phyloP scores from a whole-genome alignment of 2,888 invertebrate species.

The Sicus ferrugineus region DNA sequence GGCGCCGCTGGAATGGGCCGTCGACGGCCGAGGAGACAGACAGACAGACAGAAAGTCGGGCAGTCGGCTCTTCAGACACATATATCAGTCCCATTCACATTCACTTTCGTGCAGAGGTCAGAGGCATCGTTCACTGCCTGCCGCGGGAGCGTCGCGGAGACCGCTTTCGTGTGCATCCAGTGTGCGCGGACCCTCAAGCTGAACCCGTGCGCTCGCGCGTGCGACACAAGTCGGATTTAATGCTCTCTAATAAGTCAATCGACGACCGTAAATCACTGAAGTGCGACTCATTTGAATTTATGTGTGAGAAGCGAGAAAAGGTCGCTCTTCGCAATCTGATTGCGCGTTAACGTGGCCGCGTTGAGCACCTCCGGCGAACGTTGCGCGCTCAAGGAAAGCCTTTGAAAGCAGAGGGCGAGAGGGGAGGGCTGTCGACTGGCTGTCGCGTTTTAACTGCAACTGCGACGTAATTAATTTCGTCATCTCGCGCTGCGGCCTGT shows the following conservation, averaged over 20 bases:
- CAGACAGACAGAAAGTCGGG: no score
- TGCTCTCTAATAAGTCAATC: conserved; percentile 21
- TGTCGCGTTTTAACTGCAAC: neutral
- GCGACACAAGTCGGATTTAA: conserved; percentile 19
- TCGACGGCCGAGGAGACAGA: no score
- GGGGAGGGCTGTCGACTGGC: neutral
- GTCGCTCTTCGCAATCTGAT: no score
- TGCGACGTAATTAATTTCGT: conserved; percentile 22
- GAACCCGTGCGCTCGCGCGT: neutral
- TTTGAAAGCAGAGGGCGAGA: no score
- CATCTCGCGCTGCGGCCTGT: conserved; percentile 1
- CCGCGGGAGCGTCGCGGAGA: neutral
- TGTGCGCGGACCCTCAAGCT: no score
- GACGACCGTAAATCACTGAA: conserved; percentile 20
- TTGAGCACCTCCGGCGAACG: no score
- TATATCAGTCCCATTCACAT: neutral
- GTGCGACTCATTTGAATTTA: conserved; percentile 22
- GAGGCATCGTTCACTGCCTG: neutral
- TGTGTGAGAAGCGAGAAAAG: neutral
- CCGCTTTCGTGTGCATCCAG: neutral
- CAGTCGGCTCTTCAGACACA: neutral
- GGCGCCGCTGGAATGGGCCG: no score
- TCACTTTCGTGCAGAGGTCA: conserved; percentile 26
- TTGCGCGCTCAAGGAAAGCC: no score
- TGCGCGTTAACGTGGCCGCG: no score